Evolutionary conservation across 2,888 invertebrate genomes (phyloP), one percentile per base, ranked within the genome.

Genomic region (Chrysolina americana): DNA sequence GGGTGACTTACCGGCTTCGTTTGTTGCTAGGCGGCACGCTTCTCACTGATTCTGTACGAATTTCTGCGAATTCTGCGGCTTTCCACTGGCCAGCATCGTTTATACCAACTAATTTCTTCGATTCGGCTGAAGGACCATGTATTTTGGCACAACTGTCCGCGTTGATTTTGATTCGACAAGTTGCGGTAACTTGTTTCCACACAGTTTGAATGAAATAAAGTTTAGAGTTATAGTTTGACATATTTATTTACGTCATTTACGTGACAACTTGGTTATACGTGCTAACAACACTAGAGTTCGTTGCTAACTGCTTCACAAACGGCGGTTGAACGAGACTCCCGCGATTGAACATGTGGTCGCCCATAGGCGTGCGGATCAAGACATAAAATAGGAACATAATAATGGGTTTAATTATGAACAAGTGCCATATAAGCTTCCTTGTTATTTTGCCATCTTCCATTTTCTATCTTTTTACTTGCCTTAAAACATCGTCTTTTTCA

Each of bases 401-500:
- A n/a, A n/a, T n/a, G n/a, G n/a, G n/a, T n/a, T n/a, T n/a, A n/a
- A n/a, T n/a, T n/a, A n/a, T n/a, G n/a, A n/a, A n/a, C n/a, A n/a
- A 8, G 28, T 28, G 8, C 36, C 4, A 36, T 36, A 36, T 36
- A 36, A 36, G 23, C 41, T 68, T 65, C 68, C 47, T 72, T 62
- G 5, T 53, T 70, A 1, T 48, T 63, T 63, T 17, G 50, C 65
- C 71, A 71, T 44, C 23, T 71, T 13, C 56, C 71, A 41, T 56
- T 65, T 41, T 47, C 41, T 23, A 65, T 44, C 19, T 23, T 44
- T 65, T 71, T 2, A 65, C 56, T 44, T 71, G 56, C 2, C 41
- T n/a, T 13, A 71, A 44, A 1, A 44, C 65, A 65, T 53, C 13
- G 21, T 74, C 70, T 65, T 65, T 44, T 36, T 41, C 36, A 3